These are phyloP conservation scores for Talpa occidentalis DNA, from an alignment of 2,113 vertebrate species.

Conservation along the genomic window DNA sequence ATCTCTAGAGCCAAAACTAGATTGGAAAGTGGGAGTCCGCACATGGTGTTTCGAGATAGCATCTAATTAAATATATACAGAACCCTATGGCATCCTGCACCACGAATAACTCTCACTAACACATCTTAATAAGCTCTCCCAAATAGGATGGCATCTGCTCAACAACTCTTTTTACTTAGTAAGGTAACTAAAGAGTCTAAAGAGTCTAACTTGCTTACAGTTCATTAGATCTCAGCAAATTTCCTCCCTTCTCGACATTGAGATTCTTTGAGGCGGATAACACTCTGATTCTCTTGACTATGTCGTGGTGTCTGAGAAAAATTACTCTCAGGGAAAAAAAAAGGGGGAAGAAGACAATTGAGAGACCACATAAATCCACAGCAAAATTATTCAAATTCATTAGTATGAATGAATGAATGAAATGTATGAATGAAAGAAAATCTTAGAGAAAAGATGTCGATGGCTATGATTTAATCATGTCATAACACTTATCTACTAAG, in stretches of 20 bases:
- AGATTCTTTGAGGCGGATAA: not conserved
- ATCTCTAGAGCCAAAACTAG: not conserved
- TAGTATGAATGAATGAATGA: not conserved
- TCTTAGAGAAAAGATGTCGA: not conserved
- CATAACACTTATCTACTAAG: not conserved
- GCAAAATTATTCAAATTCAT: not conserved
- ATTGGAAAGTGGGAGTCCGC: not conserved
- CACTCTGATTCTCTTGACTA: not conserved
- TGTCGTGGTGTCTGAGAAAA: not conserved
- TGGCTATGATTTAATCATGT: not conserved
- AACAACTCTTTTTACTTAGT: constrained; percentile 7
- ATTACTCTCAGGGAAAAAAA: not conserved
- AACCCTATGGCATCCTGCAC: not conserved
- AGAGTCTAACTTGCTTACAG: not conserved
- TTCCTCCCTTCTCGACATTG: not conserved
- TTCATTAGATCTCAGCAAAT: constrained; percentile 4
- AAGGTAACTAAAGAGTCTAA: constrained; percentile 12
- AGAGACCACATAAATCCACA: not conserved
- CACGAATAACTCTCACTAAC: not conserved
- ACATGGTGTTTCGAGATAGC: not conserved
- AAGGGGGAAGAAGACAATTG: not conserved
- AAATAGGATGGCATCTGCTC: constrained; percentile 42
- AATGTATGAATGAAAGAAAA: not conserved
- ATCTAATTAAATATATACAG: constrained; percentile 6
- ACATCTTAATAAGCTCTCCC: constrained; percentile 32